Base-by-base conservation (phyloP, 2,113 vertebrate genomes). In the Pionites leucogaster region DNA sequence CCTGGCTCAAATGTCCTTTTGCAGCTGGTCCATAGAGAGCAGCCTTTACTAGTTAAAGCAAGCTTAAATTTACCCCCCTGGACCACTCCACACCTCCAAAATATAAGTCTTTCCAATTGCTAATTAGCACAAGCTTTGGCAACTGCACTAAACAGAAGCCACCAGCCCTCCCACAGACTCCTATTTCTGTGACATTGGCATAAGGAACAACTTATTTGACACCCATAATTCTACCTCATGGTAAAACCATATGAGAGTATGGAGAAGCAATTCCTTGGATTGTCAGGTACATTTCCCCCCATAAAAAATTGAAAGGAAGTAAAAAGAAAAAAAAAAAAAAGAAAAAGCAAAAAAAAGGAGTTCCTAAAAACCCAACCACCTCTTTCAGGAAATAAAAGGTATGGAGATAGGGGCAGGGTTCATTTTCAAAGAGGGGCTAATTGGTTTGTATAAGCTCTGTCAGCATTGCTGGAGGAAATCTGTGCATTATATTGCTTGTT, bases 121-220 rank as follows among this genome's bases (percentile, higher is more conserved):
- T 92, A 95, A 95, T 89, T 95, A 94, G 33, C 74, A 92, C 42
- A 68, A 28, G 84, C 86, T 82, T 91, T 95, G 94, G 94, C 86
- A 95, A 63, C 42, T 86, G 60, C 80, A 75, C 77, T 71, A 35
- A 91, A 62, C 94, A 95, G 83, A 94, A 95, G 83, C 72, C 91
- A 88, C 84, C 89, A 95, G 78, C 74, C 52, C 62, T 82, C 93
- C 95, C 84, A 95, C 89, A 82, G 52, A 17, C 63, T 92, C 49
- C 17, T 91, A 85, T 95, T 89, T 95, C 93, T 92, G 93, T 90
- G 94, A 95, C 84, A 82, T 9, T 89, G 95, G 59, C 84, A 90
- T 89, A 92, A 93, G 74, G 74, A 96, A 19, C 50, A 49, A 74
- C 46, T 93, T 82, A 62, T 63, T 63, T 95, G 92, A 93, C 91